Percentiles rank a stretch among this genome's conserved stretches.
Evolutionary conservation across 1,140 invertebrate genomes (phyloP).

Genomic region (Drosophila pectinifera): DNA sequence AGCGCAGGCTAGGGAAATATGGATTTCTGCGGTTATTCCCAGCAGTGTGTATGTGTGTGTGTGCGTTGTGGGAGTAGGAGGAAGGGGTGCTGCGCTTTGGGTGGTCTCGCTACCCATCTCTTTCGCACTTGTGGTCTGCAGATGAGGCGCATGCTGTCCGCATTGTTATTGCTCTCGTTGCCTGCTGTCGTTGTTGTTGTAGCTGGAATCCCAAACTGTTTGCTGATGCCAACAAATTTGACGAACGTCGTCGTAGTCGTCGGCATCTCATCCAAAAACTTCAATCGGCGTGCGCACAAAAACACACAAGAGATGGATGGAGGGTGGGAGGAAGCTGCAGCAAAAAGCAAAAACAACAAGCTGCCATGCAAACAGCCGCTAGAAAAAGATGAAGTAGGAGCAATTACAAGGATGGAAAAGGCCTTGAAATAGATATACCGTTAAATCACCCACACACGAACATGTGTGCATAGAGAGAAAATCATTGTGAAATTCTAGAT

Average conservation of each 20-base stretch:
- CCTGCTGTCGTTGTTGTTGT: conserved; percentile 35
- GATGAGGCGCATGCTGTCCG: conserved; percentile 51
- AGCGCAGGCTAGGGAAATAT: conserved; percentile 72
- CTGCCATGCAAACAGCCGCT: conserved; percentile 16
- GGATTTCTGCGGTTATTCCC: conserved; percentile 68
- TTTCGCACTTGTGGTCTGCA: conserved; percentile 7
- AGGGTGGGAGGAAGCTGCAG: conserved; percentile 26
- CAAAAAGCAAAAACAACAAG: conserved; percentile 38
- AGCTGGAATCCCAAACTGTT: conserved; percentile 62
- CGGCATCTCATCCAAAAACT: conserved; percentile 73
- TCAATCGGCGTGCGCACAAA: conserved; percentile 70
- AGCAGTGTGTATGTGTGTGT: not conserved
- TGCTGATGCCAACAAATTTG: conserved; percentile 83
- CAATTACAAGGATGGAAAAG: conserved; percentile 75
- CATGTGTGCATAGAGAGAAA: conserved; percentile 25
- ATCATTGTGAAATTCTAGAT: no score
- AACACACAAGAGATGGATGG: conserved; percentile 1
- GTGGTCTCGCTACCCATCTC: conserved; percentile 51
- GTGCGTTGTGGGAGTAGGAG: not conserved
- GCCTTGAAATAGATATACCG: conserved; percentile 78
- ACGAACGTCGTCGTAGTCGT: conserved; percentile 77
- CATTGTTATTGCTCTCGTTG: conserved; percentile 42
- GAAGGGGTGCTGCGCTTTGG: conserved; percentile 44
- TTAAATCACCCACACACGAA: conserved; percentile 17
- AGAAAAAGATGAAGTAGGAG: conserved; percentile 10